Evolutionary conservation across 1,140 invertebrate species (phyloP).

Genomic region (Lucilia sericata): DNA sequence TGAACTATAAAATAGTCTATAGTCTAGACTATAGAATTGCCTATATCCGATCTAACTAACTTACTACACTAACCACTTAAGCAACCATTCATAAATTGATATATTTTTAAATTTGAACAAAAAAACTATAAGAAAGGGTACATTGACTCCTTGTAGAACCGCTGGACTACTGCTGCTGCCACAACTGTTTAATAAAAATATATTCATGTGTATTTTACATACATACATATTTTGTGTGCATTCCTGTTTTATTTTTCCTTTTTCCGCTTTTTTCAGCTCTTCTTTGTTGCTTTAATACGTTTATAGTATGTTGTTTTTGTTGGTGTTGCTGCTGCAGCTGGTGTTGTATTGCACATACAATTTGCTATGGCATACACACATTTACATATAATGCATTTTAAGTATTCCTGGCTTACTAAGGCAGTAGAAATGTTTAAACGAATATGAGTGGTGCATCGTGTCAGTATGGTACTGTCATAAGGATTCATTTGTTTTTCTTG

Average conservation of each 20-base stretch:
- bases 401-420: slow-evolving; percentile 8
- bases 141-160: too few relatives aligned
- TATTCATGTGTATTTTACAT: slow-evolving; percentile 1
- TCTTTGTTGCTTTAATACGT: background rate
- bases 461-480: slow-evolving; percentile 40
- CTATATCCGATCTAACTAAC: too few relatives aligned
- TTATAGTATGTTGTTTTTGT: background rate
- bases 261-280: background rate
- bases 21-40: too few relatives aligned
- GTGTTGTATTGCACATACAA: background rate
- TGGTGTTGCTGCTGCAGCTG: background rate
- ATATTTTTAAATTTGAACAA: too few relatives aligned
- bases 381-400: background rate
- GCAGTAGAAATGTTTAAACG: slow-evolving; percentile 34
- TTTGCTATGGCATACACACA: background rate
- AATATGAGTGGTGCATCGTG: slow-evolving; percentile 37
- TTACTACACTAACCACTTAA: too few relatives aligned
- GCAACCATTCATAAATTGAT: too few relatives aligned
- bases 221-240: background rate
- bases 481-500: slow-evolving; percentile 20
- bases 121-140: too few relatives aligned
- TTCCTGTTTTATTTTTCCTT: background rate
- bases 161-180: background rate
- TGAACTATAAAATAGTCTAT: too few relatives aligned
- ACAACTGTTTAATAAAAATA: background rate